A percentile compares a stretch with the other conserved stretches of the same genome.
Evolutionary conservation across 2,113 vertebrate species (phyloP).

Genomic region (Rhipidura dahli): DNA sequence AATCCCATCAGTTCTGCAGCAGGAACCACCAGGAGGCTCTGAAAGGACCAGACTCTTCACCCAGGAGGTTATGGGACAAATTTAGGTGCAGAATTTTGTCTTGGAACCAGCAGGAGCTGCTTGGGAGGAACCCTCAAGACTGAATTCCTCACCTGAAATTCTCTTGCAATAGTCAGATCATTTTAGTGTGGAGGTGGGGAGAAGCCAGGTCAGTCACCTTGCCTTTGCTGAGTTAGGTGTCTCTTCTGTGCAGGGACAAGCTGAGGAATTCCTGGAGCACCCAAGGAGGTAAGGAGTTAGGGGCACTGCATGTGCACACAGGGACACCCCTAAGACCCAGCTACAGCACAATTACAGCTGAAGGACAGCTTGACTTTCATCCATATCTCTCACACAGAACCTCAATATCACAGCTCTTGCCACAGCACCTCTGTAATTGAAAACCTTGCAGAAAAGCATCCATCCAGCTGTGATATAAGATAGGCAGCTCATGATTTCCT

Average conservation of each 20-base stretch:
- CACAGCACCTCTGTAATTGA: neutral
- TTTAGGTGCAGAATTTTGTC: neutral
- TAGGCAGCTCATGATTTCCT: neutral
- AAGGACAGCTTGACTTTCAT: neutral
- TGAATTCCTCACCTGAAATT: neutral
- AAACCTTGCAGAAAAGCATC: neutral
- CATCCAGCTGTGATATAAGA: neutral
- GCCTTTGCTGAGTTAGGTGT: neutral
- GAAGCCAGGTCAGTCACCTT: neutral
- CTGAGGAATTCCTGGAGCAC: neutral
- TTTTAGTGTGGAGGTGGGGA: neutral
- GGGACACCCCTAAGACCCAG: neutral
- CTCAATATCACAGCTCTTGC: neutral
- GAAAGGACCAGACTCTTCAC: neutral
- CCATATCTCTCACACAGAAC: neutral
- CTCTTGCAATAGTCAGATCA: neutral
- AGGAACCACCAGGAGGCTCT: neutral
- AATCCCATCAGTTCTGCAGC: neutral
- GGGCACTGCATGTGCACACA: neutral
- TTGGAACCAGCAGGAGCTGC: neutral
- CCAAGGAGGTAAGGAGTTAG: neutral
- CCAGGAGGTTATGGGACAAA: neutral
- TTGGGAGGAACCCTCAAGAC: neutral
- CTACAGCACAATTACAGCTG: neutral
- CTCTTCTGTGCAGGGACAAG: neutral